Evolutionary conservation across 1,140 invertebrate species (phyloP), one percentile per base, ranked within the genome.

Genomic region (Chlorops oryzae): DNA sequence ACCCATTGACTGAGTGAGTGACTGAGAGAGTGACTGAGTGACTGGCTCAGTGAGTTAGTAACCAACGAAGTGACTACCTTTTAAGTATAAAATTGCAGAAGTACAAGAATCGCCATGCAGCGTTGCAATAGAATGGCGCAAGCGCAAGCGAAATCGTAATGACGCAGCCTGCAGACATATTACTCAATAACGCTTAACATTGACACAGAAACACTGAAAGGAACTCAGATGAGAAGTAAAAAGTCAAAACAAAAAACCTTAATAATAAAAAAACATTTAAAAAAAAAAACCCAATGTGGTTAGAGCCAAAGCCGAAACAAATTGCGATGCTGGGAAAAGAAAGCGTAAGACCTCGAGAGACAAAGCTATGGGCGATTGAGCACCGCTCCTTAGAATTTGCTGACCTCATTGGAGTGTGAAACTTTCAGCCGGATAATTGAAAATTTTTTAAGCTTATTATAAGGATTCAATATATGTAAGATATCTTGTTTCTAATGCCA

Each of bases 1-100:
- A 4, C 13, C 5, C 3, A 2, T n/a, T 32, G 17, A 34, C 20
- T 32, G 25, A 20, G 54, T 54, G 43, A 51, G 55, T 56, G 51
- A 52, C 58, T 54, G 28, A 9, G n/a, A n/a, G n/a, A n/a, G n/a
- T n/a, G n/a, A n/a, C n/a, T n/a, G n/a, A n/a, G n/a, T n/a, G n/a
- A n/a, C n/a, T n/a, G n/a, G n/a, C n/a, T n/a, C n/a, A n/a, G n/a
- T n/a, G n/a, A n/a, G n/a, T n/a, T n/a, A n/a, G n/a, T n/a, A n/a
- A n/a, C n/a, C n/a, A n/a, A 51, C 51, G 52, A 41, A 57, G 58
- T 56, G 62, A 53, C 61, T 64, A 62, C 61, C 62, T 62, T 67
- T 62, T 67, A 65, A 59, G 64, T 67, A 57, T 65, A 67, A 67
- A 67, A 62, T 67, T 62, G 64, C 64, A 67, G 64, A 67, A 62